Percentiles rank a stretch among this genome's conserved stretches.
phyloP scores from a whole-genome alignment of 2,797 vertebrate genomes.

The Pseudochromis fuscus region DNA sequence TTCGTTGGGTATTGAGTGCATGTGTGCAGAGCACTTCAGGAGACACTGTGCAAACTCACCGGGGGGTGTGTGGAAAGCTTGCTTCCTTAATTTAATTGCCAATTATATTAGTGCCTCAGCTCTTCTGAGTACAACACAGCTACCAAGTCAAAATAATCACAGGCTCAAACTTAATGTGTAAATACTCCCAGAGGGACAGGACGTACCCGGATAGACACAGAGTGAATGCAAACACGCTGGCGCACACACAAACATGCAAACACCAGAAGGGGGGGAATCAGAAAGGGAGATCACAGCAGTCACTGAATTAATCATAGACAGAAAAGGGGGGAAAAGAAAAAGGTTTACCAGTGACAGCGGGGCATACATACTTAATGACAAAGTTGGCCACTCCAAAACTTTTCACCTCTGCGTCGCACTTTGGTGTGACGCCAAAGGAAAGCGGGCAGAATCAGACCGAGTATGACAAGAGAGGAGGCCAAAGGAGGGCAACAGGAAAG shows the following conservation, averaged over 20 bases:
- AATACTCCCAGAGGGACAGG: slow-evolving; percentile 75
- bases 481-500: slow-evolving; percentile 19
- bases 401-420: slow-evolving; percentile 49
- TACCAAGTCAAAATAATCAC: slow-evolving; percentile 81
- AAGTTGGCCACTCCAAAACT: slow-evolving; percentile 49
- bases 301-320: slow-evolving; percentile 21
- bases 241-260: slow-evolving; percentile 14
- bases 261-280: slow-evolving; percentile 10
- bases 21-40: slow-evolving; percentile 68
- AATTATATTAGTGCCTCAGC: slow-evolving; percentile 79
- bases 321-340: neutral
- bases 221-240: slow-evolving; percentile 43
- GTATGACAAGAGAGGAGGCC: slow-evolving; percentile 33
- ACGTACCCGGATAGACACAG: slow-evolving; percentile 37
- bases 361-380: slow-evolving; percentile 35
- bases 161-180: slow-evolving; percentile 78
- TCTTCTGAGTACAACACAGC: slow-evolving; percentile 73
- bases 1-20: slow-evolving; percentile 32
- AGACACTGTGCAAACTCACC: slow-evolving; percentile 74
- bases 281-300: slow-evolving; percentile 5
- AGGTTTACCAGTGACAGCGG: neutral
- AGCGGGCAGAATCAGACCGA: slow-evolving; percentile 27
- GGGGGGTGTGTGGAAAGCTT: slow-evolving; percentile 66
- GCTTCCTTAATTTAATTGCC: slow-evolving; percentile 82
- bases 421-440: slow-evolving; percentile 40